Percentiles rank a stretch among this genome's conserved stretches.
phyloP scores from a whole-genome alignment of 2,113 vertebrate species.

The Galemys pyrenaicus region DNA sequence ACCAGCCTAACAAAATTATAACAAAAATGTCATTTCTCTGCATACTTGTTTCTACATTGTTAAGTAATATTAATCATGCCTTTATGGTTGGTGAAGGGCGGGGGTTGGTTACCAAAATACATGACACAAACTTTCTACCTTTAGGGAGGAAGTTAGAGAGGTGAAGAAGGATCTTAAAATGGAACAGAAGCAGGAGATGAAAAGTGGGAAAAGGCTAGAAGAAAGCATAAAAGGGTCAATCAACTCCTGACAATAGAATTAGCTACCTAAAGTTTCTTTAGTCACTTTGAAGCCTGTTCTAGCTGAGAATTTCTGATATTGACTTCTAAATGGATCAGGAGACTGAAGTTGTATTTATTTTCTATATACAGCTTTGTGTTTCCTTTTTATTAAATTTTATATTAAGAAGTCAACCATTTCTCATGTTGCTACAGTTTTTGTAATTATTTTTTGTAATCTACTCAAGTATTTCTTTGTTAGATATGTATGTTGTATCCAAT shows the following conservation, averaged over 20 bases:
- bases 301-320: background rate
- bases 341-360: background rate
- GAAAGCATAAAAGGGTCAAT: background rate
- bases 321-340: background rate
- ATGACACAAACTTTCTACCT: background rate
- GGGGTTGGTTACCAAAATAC: conserved; percentile 22
- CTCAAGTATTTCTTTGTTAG: background rate
- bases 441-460: conserved; percentile 48
- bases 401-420: background rate
- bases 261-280: background rate
- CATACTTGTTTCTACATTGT: background rate
- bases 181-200: background rate
- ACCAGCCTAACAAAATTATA: background rate
- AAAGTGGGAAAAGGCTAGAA: background rate
- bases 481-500: background rate
- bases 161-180: background rate
- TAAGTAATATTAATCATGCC: background rate
- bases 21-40: background rate
- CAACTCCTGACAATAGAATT: background rate
- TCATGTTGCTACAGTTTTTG: background rate
- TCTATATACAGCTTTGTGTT: background rate
- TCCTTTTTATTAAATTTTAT: conserved; percentile 36
- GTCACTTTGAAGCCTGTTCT: background rate
- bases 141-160: background rate
- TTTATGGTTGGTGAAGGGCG: background rate